A percentile compares a stretch with the other conserved stretches of the same genome.
These are phyloP conservation scores for Micromussa lordhowensis DNA, from an alignment of 92 coral and sea anemone genomes.

Conservation along the genomic window DNA sequence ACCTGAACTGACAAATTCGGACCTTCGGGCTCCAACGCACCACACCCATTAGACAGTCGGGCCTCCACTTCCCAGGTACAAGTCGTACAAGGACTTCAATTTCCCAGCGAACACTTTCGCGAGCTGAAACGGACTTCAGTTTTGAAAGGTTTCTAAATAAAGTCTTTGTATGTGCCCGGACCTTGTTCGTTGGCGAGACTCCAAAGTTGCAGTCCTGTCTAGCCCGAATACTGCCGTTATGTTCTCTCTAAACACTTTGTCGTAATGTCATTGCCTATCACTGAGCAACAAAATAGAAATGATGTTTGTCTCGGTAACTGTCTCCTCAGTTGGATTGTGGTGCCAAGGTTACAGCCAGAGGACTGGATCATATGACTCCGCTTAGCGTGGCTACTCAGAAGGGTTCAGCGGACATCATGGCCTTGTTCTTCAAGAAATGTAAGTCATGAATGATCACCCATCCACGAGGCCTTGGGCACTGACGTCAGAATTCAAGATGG, in stretches of 20 bases:
- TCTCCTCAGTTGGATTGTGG: slow-evolving; percentile 75
- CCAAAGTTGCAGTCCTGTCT: too few relatives aligned
- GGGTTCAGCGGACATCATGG: slow-evolving; percentile 79
- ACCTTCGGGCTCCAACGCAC: too few relatives aligned
- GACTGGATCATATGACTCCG: slow-evolving; percentile 85
- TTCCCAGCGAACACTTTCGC: not conserved
- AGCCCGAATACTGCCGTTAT: not conserved
- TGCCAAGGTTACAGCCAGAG: slow-evolving; percentile 73
- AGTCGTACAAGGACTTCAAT: too few relatives aligned
- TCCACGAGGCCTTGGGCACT: not conserved
- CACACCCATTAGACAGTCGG: too few relatives aligned
- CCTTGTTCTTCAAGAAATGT: slow-evolving; percentile 82
- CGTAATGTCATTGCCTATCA: not conserved
- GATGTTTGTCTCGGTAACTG: not conserved
- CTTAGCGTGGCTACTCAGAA: slow-evolving; percentile 78
- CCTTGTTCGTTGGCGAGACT: too few relatives aligned
- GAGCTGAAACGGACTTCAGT: not conserved
- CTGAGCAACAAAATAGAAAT: not conserved
- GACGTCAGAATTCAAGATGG: too few relatives aligned
- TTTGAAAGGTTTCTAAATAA: too few relatives aligned
- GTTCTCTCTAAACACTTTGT: not conserved
- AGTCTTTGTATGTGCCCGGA: not conserved
- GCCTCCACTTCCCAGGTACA: too few relatives aligned
- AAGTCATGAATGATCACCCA: slow-evolving; percentile 4
- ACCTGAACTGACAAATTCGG: too few relatives aligned